Base-by-base conservation (phyloP, 1,140 invertebrate genomes). In the Grapholita molesta region DNA sequence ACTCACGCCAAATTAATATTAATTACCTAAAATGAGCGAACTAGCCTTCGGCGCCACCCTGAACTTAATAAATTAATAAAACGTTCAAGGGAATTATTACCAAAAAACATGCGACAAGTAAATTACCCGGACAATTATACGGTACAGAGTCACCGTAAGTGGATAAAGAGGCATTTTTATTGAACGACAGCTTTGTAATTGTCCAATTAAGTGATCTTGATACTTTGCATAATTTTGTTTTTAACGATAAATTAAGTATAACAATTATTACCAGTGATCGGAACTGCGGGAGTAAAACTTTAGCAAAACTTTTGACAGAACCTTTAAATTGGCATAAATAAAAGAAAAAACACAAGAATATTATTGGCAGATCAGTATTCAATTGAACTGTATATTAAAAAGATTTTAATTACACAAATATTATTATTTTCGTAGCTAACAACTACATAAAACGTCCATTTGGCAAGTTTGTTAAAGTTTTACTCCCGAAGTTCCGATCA, bases 71-170 rank as follows among this genome's bases (percentile, higher is more conserved):
- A 70, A 67, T 72, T 72, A 72, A 72, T 69, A 71, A 72, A 69
- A 12, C 38, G 42, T 48, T 57, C 42, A 15, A 28, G 21, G 61
- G 67, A 72, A 69, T 72, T 70, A 65, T 38, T 53, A 32, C 65
- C 52, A 53, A 70, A 73, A 71, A 61, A 73, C 74, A 73, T 68
- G 69, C 71, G 68, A 73, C 67, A 70, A 21, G 52, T 66, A 75
- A 75, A 73, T 75, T 72, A 71, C 67, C 35, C 30, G 23, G 33
- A 42, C 55, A 61, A 61, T 38, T 52, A 52, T 33, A 28, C 66
- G n/a, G 48, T 61, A 35, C 64, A 66, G 64, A 53, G 32, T 33
- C 9, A n/a, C n/a, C n/a, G n/a, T n/a, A 61, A 61, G 18, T 61
- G 55, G 55, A 15, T 28, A 61, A 61, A 61, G 55, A 61, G 55